These are phyloP conservation scores for Aphelinus certus DNA, from an alignment of 1,140 invertebrate species.

Conservation along the genomic window DNA sequence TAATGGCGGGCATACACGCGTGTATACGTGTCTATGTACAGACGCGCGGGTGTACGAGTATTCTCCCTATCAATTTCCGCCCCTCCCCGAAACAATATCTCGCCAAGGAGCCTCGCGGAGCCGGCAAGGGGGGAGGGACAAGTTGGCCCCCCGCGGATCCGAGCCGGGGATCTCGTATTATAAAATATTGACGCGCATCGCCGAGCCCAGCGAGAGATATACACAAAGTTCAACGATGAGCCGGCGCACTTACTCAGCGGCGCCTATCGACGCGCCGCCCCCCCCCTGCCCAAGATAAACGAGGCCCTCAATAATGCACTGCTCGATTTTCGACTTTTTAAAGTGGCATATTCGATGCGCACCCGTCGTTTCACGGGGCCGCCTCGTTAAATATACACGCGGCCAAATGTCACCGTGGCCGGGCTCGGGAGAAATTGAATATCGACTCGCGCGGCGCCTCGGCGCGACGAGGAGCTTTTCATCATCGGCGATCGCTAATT, in stretches of 20 bases:
- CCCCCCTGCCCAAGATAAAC: background rate
- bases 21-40: no score
- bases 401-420: no score
- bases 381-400: no score
- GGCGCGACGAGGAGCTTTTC: no score
- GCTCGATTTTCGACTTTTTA: slow-evolving; percentile 56
- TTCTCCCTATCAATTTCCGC: slow-evolving; percentile 54
- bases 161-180: slow-evolving; percentile 39
- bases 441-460: no score
- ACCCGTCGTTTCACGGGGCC: no score
- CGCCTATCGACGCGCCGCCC: slow-evolving; percentile 15
- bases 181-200: slow-evolving; percentile 50
- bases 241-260: slow-evolving; percentile 38
- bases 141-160: slow-evolving; percentile 38
- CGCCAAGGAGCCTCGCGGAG: slow-evolving; percentile 24
- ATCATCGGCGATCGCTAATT: slow-evolving; percentile 28
- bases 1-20: slow-evolving; percentile 27
- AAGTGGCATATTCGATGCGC: no score
- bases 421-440: no score
- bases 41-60: slow-evolving; percentile 42
- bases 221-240: slow-evolving; percentile 22
- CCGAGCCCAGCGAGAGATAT: no score
- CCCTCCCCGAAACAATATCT: slow-evolving; percentile 50
- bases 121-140: background rate
- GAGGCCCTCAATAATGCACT: slow-evolving; percentile 53